A percentile compares a stretch with the other conserved stretches of the same genome.
Evolutionary conservation across 1,140 invertebrate genomes (phyloP).

Genomic region (Psilanteris sp.): DNA sequence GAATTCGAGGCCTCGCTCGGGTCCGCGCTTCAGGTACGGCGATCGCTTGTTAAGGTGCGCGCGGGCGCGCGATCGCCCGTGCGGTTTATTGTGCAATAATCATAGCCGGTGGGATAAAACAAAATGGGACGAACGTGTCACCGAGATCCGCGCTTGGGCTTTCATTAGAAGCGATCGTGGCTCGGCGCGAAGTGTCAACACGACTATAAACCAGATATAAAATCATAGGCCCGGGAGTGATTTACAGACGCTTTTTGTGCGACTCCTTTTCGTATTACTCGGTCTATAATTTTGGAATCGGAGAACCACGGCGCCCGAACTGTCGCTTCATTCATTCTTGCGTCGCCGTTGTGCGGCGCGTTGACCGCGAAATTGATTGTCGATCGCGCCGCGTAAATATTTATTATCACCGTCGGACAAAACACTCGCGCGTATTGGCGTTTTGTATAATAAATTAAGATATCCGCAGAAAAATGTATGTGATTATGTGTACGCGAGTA

Average conservation of each 20-base stretch:
- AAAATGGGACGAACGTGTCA: conserved; percentile 29
- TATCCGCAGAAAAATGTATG: too few relatives aligned
- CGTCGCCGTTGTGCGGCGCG: too few relatives aligned
- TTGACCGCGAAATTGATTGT: too few relatives aligned
- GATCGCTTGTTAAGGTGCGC: conserved; percentile 43
- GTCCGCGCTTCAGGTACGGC: conserved; percentile 37
- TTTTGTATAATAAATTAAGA: too few relatives aligned
- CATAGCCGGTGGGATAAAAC: conserved; percentile 19
- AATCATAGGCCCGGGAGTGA: conserved; percentile 38
- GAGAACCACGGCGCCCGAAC: not conserved
- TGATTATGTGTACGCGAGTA: too few relatives aligned
- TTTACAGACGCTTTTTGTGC: conserved; percentile 52
- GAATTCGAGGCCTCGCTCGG: conserved; percentile 24
- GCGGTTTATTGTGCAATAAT: conserved; percentile 2
- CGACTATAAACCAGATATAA: conserved; percentile 16
- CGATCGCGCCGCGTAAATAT: too few relatives aligned
- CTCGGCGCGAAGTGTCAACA: conserved; percentile 49
- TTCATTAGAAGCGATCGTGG: conserved; percentile 47
- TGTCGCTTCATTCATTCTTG: not conserved
- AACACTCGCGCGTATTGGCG: too few relatives aligned
- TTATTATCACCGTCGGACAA: too few relatives aligned
- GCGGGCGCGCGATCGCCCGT: too few relatives aligned
- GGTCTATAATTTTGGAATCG: conserved; percentile 47
- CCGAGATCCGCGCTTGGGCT: conserved; percentile 16
- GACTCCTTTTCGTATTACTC: not conserved